A percentile compares a stretch with the other conserved stretches of the same genome.
These are phyloP conservation scores for Odontophorus gujanensis DNA, from an alignment of 2,113 vertebrate species.

Conservation along the genomic window DNA sequence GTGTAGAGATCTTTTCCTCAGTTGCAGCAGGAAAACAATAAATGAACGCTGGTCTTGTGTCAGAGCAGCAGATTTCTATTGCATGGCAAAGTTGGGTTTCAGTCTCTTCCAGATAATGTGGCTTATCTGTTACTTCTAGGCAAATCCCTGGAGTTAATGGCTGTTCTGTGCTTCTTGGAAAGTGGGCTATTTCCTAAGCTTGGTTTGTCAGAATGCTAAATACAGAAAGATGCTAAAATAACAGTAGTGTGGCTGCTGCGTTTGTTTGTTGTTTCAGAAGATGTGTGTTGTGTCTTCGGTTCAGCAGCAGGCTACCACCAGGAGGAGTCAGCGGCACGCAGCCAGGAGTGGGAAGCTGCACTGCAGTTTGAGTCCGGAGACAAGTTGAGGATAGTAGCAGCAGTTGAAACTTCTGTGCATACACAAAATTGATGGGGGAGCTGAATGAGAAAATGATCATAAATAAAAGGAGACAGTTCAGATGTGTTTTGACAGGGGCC, in stretches of 20 bases:
- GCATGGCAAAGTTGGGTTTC: not conserved
- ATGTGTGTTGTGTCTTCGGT: not conserved
- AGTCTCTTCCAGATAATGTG: not conserved
- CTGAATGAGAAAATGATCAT: not conserved
- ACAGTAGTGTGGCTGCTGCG: not conserved
- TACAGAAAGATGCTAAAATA: not conserved
- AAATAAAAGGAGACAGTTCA: not conserved
- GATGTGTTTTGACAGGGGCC: not conserved
- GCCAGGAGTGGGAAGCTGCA: not conserved
- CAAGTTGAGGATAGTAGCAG: not conserved
- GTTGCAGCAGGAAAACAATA: not conserved
- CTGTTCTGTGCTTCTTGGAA: not conserved
- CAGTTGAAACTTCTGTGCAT: not conserved
- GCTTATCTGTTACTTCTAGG: not conserved
- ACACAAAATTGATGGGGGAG: fast-evolving
- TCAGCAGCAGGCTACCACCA: not conserved
- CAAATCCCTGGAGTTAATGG: not conserved
- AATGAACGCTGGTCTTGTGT: not conserved
- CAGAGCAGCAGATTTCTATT: not conserved
- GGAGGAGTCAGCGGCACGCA: slow-evolving; percentile 44
- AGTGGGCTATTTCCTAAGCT: not conserved
- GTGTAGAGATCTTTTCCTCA: not conserved
- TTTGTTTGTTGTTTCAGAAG: not conserved
- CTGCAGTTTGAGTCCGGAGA: not conserved
- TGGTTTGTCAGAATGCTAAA: not conserved